Evolutionary conservation across 2,797 vertebrate genomes (phyloP), one percentile per base, ranked within the genome.

Genomic region (Cirrhinus mrigala): DNA sequence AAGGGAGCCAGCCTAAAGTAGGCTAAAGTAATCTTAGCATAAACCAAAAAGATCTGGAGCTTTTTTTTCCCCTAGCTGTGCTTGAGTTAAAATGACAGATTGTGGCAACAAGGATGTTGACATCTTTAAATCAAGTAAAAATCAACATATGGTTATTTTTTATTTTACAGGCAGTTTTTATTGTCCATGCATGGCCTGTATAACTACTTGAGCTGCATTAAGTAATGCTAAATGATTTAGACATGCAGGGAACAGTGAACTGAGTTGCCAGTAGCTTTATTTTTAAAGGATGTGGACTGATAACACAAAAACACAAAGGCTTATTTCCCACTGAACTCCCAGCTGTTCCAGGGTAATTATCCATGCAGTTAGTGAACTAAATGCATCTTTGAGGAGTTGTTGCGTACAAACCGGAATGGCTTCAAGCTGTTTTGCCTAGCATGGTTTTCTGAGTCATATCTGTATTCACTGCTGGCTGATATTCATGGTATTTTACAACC

Each of bases 1-100:
- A 69, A 33, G 27, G 77, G 44, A 79, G 62, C 20, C 12, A 0
- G 29, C 54, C 46, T 80, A n/a, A 80, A 40, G 62, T 69, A 80
- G 79, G 79, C 46, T 69, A 40, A 80, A 69, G 46, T 80, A 68
- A 69, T 54, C 79, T 79, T 79, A 22, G 40, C 60, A 50, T 15
- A 11, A 29, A 52, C 27, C 33, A 4, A 69, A 52, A 29, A 80
- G 0, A 68, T 80, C 9, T 44, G 22, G 54, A 64, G 8, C 2
- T 6, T 44, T 56, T 52, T 50, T 44, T 2, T 1, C 7, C 0
- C 20, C 1, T 29, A 58, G 29, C 60, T 50, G 16, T 15, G 24
- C 1, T 16, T 50, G n/a, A 9, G 11, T 58, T 77, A n/a, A 40
- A 58, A 77, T 10, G 33, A 75, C 18, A 22, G 48, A 54, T 18